Evolutionary conservation across 2,113 vertebrate genomes (phyloP).

Genomic region (Regulus satrapa): DNA sequence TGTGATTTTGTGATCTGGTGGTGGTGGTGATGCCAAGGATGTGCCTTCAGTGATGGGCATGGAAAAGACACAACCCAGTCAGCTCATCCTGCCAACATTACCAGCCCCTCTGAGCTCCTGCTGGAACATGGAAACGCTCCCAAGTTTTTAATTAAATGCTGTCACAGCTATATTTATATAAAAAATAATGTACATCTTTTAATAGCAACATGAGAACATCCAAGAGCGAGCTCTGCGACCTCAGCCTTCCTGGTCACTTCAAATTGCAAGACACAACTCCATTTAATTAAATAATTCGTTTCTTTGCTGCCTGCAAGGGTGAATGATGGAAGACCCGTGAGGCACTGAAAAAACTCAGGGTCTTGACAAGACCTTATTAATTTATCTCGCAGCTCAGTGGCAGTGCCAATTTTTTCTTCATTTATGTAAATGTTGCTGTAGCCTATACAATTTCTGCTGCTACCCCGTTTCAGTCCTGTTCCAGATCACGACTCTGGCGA

Average conservation of each 20-base stretch:
- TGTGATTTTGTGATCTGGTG: background rate
- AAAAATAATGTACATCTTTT: background rate
- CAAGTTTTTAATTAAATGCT: background rate
- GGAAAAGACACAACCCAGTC: background rate
- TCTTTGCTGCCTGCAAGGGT: background rate
- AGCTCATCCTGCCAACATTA: background rate
- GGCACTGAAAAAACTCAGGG: background rate
- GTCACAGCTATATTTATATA: background rate
- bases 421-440: background rate
- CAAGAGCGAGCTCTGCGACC: rapidly evolving
- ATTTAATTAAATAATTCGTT: background rate
- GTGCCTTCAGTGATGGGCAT: background rate
- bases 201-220: background rate
- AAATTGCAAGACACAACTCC: background rate
- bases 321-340: background rate
- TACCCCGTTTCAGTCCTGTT: background rate
- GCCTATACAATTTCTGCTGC: background rate
- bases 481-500: rapidly evolving
- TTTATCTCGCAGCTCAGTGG: background rate
- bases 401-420: background rate
- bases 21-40: background rate
- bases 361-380: rapidly evolving
- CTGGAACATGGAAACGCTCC: background rate
- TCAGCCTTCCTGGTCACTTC: background rate
- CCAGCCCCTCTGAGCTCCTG: background rate